Conservation (phyloP, 2,888 invertebrate genomes). For the Alviniconcha strummeri region DNA sequence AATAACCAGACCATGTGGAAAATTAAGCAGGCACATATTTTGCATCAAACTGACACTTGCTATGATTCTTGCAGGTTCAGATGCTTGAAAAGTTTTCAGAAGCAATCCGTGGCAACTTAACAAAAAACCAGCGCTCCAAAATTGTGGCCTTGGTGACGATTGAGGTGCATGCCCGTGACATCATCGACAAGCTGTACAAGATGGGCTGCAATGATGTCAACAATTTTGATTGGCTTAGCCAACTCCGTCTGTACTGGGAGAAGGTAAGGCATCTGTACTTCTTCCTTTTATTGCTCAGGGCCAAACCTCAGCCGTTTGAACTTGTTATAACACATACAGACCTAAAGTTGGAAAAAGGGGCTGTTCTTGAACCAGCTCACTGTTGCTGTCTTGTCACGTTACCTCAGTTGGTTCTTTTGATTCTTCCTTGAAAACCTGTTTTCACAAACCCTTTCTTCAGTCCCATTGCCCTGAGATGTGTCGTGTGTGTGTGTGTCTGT, state of each 20-base stretch:
- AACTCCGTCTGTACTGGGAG: conserved; percentile 92
- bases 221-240: conserved; percentile 93
- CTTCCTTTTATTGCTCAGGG: neutral
- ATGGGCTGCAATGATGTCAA: conserved; percentile 79
- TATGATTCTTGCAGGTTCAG: conserved; percentile 67
- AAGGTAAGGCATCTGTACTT: conserved; percentile 72
- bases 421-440: too few species aligned
- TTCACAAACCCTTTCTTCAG: too few species aligned
- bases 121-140: conserved; percentile 84
- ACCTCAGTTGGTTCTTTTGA: too few species aligned
- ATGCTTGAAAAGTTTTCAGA: conserved; percentile 85
- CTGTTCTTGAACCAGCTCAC: too few species aligned
- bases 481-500: too few species aligned
- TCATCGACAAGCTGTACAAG: conserved; percentile 90
- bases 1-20: too few species aligned
- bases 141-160: conserved; percentile 90
- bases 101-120: conserved; percentile 85
- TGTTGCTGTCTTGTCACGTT: too few species aligned
- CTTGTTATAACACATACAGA: neutral
- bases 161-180: conserved; percentile 92
- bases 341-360: too few species aligned
- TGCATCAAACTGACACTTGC: too few species aligned
- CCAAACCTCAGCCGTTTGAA: neutral
- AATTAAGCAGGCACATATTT: too few species aligned
- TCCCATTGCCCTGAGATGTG: too few species aligned